phyloP scores from a whole-genome alignment of 2,113 vertebrate species.

The Misgurnus mizolepis region DNA sequence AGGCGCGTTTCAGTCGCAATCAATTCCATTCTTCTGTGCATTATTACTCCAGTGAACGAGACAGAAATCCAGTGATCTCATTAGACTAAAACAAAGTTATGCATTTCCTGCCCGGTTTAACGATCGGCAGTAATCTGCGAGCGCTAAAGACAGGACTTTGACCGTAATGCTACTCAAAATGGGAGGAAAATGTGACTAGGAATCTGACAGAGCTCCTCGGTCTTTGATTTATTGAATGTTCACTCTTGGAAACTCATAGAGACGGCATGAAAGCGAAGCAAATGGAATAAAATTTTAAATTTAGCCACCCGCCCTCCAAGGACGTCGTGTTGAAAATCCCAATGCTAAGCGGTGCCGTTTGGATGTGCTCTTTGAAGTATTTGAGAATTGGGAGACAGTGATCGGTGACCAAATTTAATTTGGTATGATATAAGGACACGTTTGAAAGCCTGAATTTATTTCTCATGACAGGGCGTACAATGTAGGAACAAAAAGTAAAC shows the following conservation, averaged over 20 bases:
- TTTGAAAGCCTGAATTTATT: conserved; percentile 27
- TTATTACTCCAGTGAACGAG: conserved; percentile 42
- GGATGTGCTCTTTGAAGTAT: conserved; percentile 7
- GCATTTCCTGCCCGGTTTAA: conserved; percentile 47
- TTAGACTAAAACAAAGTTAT: conserved; percentile 56
- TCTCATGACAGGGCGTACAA: background rate
- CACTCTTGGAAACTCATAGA: conserved; percentile 42
- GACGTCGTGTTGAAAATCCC: conserved; percentile 35
- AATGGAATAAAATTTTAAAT: conserved; percentile 45
- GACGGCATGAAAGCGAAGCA: conserved; percentile 32
- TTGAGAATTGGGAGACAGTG: conserved; percentile 8
- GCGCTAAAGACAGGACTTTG: conserved; percentile 24
- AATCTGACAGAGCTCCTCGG: conserved; percentile 30
- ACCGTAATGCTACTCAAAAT: conserved; percentile 18
- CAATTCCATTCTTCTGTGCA: conserved; percentile 51
- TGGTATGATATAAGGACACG: conserved; percentile 6
- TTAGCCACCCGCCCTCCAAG: conserved; percentile 25
- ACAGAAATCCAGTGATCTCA: conserved; percentile 56
- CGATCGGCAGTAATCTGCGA: conserved; percentile 37
- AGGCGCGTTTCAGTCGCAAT: conserved; percentile 46
- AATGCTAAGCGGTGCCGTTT: background rate
- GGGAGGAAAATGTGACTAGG: conserved; percentile 34
- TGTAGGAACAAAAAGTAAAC: too few species aligned
- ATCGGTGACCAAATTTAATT: conserved; percentile 22
- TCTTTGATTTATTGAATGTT: conserved; percentile 51